Evolutionary conservation across 1,140 invertebrate genomes (phyloP).

Genomic region (Drosophila kanapiae): DNA sequence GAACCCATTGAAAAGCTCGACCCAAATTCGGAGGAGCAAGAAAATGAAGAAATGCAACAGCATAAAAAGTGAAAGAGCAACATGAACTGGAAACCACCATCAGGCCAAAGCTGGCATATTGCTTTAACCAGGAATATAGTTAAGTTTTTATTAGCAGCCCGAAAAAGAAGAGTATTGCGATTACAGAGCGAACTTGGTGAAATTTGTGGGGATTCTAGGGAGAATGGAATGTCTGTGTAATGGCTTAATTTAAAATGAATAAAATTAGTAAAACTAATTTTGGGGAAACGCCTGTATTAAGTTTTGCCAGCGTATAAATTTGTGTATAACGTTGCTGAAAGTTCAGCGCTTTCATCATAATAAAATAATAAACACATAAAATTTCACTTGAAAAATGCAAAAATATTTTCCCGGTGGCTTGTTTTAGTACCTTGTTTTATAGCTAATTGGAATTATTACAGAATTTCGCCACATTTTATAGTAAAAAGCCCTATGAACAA

Average conservation of each 20-base stretch:
- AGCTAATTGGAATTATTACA: neutral
- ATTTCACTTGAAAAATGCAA: neutral
- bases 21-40: constrained; percentile 41
- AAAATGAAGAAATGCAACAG: constrained; percentile 70
- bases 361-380: neutral
- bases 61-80: constrained; percentile 38
- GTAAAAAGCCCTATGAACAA: neutral
- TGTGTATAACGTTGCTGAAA: too few species aligned
- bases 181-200: neutral
- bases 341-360: too few species aligned
- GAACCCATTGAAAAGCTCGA: constrained; percentile 41
- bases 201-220: neutral
- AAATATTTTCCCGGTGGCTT: neutral
- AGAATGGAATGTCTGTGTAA: too few species aligned
- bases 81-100: constrained; percentile 31
- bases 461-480: neutral
- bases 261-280: neutral
- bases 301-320: neutral
- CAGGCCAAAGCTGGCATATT: constrained; percentile 12
- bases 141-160: constrained; percentile 14
- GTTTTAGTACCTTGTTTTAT: neutral
- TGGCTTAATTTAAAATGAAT: neutral
- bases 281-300: too few species aligned
- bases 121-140: constrained; percentile 33
- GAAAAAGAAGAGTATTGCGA: constrained; percentile 22